Base-by-base conservation (phyloP, 2,113 vertebrate species). In the Anarrhichthys ocellatus region DNA sequence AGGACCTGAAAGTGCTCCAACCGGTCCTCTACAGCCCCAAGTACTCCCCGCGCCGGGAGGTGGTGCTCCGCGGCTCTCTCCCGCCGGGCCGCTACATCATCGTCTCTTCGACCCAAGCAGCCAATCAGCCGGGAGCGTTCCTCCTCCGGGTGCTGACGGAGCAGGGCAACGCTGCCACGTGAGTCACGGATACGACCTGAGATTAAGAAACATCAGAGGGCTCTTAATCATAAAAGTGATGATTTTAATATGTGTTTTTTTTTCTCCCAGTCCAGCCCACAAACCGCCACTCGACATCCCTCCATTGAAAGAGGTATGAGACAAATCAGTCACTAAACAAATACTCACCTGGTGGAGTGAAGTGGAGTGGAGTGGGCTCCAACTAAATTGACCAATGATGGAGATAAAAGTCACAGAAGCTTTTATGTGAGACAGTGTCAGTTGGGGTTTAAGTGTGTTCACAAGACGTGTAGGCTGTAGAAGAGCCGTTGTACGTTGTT, bases 61-160 rank as follows among this genome's bases (percentile, higher is more conserved):
- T 95, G 0, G 92, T 95, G 52, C 76, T 95, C 0, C 90, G 92
- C 0, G 73, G 87, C 34, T 64, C 81, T 13, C 91, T 96, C 0
- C 87, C 92, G 0, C 93, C 93, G 0, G 95, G 95, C 1, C n/a
- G 17, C 22, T 96, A 96, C 85, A 66, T 96, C 89, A 94, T 96
- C 81, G 80, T 96, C 84, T 92, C 95, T 0, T 92, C 92, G 4
- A 92, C 92, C 2, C 15, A 44, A 0, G 44, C 88, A 42, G 61
- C 74, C 75, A 93, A 92, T 22, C 91, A 93, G 84, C 81, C 91
- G 64, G 94, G 94, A 18, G 76, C 85, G 10, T 96, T 96, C 81
- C 90, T 96, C 42, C 92, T 96, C 10, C 87, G 96, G 24, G 83
- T 95, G 44, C 91, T 95, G 76, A 94, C 86, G 0, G 95, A 95